Evolutionary conservation across 2,113 vertebrate genomes (phyloP).

Genomic region (Sus scrofa): DNA sequence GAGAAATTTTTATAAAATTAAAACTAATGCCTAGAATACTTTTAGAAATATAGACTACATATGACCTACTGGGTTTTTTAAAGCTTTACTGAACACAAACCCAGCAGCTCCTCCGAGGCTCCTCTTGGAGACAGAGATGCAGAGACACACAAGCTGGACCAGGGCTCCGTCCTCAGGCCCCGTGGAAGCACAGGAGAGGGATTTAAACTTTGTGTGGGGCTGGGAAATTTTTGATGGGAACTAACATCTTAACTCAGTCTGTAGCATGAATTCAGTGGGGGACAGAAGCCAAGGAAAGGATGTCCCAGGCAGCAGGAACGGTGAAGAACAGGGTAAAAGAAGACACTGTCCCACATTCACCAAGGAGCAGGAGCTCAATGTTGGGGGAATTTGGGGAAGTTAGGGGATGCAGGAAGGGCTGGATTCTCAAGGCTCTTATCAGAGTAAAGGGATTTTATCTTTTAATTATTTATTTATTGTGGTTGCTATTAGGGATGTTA

Average conservation of each 20-base stretch:
- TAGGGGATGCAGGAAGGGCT: not conserved
- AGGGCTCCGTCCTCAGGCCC: not conserved
- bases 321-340: not conserved
- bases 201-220: not conserved
- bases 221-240: not conserved
- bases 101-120: not conserved
- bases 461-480: not conserved
- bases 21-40: not conserved
- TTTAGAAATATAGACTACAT: slow-evolving; percentile 11
- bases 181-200: not conserved
- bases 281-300: not conserved
- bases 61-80: not conserved
- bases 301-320: not conserved
- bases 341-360: not conserved
- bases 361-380: rapidly evolving
- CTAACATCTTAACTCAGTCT: not conserved
- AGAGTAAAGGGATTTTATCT: not conserved
- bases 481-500: not conserved
- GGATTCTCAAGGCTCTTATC: not conserved
- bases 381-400: too few species aligned
- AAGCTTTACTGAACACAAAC: not conserved
- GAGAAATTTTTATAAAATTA: not conserved
- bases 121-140: not conserved
- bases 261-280: not conserved
- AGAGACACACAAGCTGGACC: not conserved